Base-by-base conservation (phyloP, 2,797 vertebrate genomes). In the Onychomys torridus region DNA sequence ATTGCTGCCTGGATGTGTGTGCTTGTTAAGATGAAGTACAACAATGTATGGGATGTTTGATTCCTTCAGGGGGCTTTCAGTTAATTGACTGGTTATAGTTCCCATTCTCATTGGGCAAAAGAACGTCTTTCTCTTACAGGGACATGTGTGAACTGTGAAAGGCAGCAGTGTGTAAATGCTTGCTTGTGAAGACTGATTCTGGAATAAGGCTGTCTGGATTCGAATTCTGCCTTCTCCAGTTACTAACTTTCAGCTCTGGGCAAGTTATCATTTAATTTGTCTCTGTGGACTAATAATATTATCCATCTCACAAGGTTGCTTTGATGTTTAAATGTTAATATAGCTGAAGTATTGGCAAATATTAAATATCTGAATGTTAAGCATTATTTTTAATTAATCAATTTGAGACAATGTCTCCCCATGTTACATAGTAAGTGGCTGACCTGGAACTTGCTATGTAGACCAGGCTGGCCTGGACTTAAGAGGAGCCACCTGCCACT, bases 11-110 rank as follows among this genome's bases (percentile, higher is more conserved):
- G 49, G 3, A 29, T 90, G 46, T 85, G 5, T 63, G 6, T 89
- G 40, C 71, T 55, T 96, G 49, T 87, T 90, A 87, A 90, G 86
- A 19, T 94, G 49, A 94, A 81, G 55, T 78, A 89, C 37, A 65
- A 13, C 65, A 43, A 65, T 57, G 2, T 86, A 19, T 77, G 52
- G 8, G 43, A 59, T 78, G 13, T 91, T 89, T 52, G 83, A 40
- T 86, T 91, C 21, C 84, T 79, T 77, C 57, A 61, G 19, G 55
- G 25, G 40, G 11, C 52, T 77, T 61, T 87, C 11, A 78, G n/a
- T 52, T 85, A 89, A 52, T 82, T 43, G 14, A 16, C 52, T 71
- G 61, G 16, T 52, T 90, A 75, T 7, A 25, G 57, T 49, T 83
- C 16, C 4, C 61, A 55, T 79, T 90, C 40, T 93, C 81, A 17